Evolutionary conservation across 1,140 invertebrate species (phyloP), one percentile per base, ranked within the genome.

Genomic region (Yoshiicerus persimilis): DNA sequence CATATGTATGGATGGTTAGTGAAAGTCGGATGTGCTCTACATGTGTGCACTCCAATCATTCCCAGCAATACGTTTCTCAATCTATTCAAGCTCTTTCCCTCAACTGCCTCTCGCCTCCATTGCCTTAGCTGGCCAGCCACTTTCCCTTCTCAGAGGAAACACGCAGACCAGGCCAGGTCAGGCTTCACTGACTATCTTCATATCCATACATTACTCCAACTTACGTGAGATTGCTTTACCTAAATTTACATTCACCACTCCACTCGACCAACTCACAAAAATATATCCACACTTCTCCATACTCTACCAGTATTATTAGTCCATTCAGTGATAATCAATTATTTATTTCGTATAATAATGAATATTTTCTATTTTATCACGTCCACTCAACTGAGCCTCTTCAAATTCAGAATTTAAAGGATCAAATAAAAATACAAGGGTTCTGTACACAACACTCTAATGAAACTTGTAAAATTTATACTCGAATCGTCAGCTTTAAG

Each of bases 21-120:
- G 66, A 70, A 30, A 70, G 66, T 36, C 75, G 34, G 75, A 80
- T 70, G 75, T 80, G 75, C 75, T 80, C 75, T 80, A 80, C 75
- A 80, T 80, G 75, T 80, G 75, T 80, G 75, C 75, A 36, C 75
- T 80, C 32, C 34, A 80, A 80, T 80, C 30, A 36, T 80, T 36
- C 16, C 34, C 27, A 38, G 75, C 34, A 80, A 80, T 80, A 80
- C 75, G n/a, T 80, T 80, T 80, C 34, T 80, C 75, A 80, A 80
- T 80, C 75, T 80, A 80, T 80, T 80, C 13, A 80, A 34, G 75
- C 32, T 80, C 32, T 80, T n/a, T 38, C 30, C 16, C 6, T 56
- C 16, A 56, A 56, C 47, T 56, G 47, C 47, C 27, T 9, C 23
- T 70, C 27, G 5, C 23, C 47, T 56, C 47, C 47, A n/a, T 41